Percentiles rank a stretch among this genome's conserved stretches.
These are phyloP conservation scores for Furnarius figulus DNA, from an alignment of 2,113 vertebrate genomes.

Conservation along the genomic window DNA sequence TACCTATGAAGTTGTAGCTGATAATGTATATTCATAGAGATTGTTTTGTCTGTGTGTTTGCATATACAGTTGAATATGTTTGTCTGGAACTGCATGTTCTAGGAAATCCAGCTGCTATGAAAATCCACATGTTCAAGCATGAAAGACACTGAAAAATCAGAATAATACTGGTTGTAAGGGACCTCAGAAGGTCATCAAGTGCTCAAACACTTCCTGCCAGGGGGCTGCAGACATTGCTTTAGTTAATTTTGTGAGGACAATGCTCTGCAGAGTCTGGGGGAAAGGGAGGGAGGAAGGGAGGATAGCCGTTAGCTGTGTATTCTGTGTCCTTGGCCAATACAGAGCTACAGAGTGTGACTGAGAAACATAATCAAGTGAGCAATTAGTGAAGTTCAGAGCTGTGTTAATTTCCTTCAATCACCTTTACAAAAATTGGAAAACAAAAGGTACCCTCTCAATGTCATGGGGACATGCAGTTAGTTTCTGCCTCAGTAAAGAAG, in stretches of 20 bases:
- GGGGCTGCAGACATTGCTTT: not conserved
- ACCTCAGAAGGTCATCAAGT: not conserved
- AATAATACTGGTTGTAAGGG: not conserved
- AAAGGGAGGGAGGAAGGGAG: not conserved
- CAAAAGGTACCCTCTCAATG: not conserved
- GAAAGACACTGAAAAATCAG: not conserved
- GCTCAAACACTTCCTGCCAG: not conserved
- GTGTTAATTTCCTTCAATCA: not conserved
- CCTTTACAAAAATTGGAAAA: not conserved
- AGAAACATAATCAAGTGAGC: not conserved
- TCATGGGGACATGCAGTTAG: not conserved
- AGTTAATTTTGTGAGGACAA: not conserved
- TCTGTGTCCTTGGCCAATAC: not conserved
- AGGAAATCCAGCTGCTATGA: not conserved
- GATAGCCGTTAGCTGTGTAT: not conserved
- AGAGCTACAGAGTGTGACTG: not conserved
- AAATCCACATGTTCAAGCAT: not conserved
- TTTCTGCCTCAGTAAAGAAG: not conserved
- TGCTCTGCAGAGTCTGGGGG: not conserved
- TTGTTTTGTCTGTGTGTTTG: not conserved
- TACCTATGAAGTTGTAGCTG: not conserved
- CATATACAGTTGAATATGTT: not conserved
- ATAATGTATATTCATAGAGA: not conserved
- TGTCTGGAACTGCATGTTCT: not conserved
- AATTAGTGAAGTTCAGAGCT: slow-evolving; percentile 2